Evolutionary conservation across 2,888 invertebrate species (phyloP), one percentile per base, ranked within the genome.

Genomic region (Graphium colonna): DNA sequence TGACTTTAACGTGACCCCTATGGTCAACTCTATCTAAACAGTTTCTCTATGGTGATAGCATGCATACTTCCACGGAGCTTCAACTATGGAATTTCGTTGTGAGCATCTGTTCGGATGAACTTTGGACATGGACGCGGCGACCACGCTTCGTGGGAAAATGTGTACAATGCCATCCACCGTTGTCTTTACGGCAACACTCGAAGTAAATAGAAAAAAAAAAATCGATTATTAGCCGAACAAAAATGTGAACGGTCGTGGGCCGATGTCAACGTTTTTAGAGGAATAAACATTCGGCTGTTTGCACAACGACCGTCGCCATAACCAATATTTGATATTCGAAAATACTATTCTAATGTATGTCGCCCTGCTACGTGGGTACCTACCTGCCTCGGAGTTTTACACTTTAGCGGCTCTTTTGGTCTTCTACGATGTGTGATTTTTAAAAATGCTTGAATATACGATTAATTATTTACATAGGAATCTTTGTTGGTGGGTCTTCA

Each of bases 321-420:
- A 81, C 74, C 73, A 89, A 89, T 89, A 88, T 89, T 89, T 79
- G 80, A 82, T 81, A 79, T 87, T 88, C 82, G 86, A 89, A 89
- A 88, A 88, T 83, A 84, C 85, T 83, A 84, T 87, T 85, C 85
- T 84, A 84, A 85, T 83, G 84, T 85, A 78, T 86, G 86, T 86
- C 77, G 54, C 45, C 41, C 81, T 71, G 73, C 78, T 76, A 79
- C 79, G 79, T 71, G 68, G 71, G 68, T 67, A 66, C 61, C 60
- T 57, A 57, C 71, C 78, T 79, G 71, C 44, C 36, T 46, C 67
- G 65, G 67, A 71, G 75, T 78, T 77, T 77, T 75, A 78, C 82
- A 79, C 79, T 80, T 80, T 77, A 79, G 84, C 83, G 83, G 85
- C 82, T 75, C 81, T 81, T 84, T 85, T 82, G 76, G 75, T 80